Evolutionary conservation across 2,888 invertebrate species (phyloP), one percentile per base, ranked within the genome.

Genomic region (Miltochrista miniata): DNA sequence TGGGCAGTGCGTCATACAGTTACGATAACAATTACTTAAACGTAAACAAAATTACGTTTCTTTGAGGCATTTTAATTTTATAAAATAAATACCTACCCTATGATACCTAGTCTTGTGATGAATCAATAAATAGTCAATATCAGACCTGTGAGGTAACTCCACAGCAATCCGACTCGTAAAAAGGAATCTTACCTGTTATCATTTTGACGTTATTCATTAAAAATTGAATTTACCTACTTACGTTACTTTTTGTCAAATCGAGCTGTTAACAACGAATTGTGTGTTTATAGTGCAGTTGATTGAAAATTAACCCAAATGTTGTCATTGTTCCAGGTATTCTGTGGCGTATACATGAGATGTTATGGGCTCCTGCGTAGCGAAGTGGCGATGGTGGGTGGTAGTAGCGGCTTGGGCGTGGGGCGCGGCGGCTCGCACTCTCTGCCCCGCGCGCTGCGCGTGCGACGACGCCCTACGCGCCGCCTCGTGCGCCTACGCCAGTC

Each of bases 361-460:
- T 90, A 90, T 91, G 91, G 90, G 90, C 84, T 87, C 83, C 82
- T 83, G 87, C 81, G 76, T 87, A 87, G 87, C 86, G 79, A 86
- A 87, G 79, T 90, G 91, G 89, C 85, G 86, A 70, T 86, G 88
- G 86, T 85, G 87, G 83, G 80, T 90, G 84, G 93, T 93, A 84
- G 91, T 92, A 78, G 84, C 85, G 66, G 91, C 92, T 65, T 87
- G 91, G 85, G 83, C 92, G 76, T 90, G 92, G 91, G 87, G 93
- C 66, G 87, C 85, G 48, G 74, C 92, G 39, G 92, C 92, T 56
- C 90, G 92, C 70, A 94, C 94, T 51, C 93, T 96, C 59, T 97
- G 97, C 81, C 97, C 97, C 43, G 93, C 94, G 51, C 94, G 95
- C 70, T 97, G 97, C 84, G 93, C 93, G 59, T 97, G 97, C 92